Percentiles rank a stretch among this genome's conserved stretches.
phyloP scores from a whole-genome alignment of 2,888 invertebrate genomes.

The Ichneumon xanthorius region DNA sequence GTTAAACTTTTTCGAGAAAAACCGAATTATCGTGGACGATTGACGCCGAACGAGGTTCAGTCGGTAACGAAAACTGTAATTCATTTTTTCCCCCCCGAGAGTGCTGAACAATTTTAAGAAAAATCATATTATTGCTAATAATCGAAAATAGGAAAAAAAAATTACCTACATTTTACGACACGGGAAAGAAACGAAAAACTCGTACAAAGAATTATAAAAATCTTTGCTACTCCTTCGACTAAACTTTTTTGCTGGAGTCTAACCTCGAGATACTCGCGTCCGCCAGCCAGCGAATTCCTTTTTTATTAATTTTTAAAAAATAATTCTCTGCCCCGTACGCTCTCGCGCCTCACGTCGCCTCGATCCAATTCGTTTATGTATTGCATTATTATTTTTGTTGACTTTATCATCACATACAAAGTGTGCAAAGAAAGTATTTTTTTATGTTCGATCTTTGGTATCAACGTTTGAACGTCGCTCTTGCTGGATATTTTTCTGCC shows the following conservation, averaged over 20 bases:
- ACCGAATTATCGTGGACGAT: too few relatives aligned
- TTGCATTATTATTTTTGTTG: conserved; percentile 7
- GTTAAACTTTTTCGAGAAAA: too few relatives aligned
- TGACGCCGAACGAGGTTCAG: too few relatives aligned
- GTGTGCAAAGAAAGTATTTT: too few relatives aligned
- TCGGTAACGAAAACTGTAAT: too few relatives aligned
- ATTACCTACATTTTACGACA: neutral
- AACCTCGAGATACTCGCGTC: neutral
- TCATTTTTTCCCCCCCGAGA: too few relatives aligned
- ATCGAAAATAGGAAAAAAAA: neutral
- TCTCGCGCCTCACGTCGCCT: conserved; percentile 28
- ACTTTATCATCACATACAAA: neutral
- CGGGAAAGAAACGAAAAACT: neutral
- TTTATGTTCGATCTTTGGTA: conserved; percentile 60
- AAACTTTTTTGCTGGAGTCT: neutral
- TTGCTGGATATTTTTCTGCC: neutral
- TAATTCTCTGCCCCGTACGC: conserved; percentile 50
- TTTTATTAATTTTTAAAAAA: neutral
- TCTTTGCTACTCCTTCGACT: neutral
- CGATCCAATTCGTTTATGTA: conserved; percentile 39
- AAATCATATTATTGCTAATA: neutral
- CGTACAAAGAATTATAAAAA: conserved; percentile 3
- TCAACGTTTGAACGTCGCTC: conserved; percentile 26
- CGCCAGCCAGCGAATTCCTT: neutral
- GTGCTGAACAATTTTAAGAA: too few relatives aligned